Conservation (phyloP, 2,888 invertebrate genomes). For the Cephus rjabovi region DNA sequence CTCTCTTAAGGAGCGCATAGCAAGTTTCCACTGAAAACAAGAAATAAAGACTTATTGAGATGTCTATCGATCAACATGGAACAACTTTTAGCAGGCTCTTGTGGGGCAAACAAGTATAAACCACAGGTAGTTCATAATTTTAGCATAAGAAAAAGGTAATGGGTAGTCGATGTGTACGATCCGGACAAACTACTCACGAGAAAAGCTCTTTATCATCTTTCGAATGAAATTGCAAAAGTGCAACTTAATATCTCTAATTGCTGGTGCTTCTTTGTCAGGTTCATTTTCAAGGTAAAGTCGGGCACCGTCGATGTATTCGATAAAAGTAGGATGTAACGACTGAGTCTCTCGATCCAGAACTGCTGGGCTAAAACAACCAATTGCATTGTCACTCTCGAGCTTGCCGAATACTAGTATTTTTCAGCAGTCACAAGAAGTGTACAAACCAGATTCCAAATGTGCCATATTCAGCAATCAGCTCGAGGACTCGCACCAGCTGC, state of each 20-base stretch:
- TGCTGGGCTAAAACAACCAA: conserved; percentile 73
- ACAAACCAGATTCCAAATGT: conserved; percentile 79
- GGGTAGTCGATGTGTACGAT: too few species aligned
- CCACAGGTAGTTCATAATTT: not conserved
- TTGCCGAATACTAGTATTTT: too few species aligned
- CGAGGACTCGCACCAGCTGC: conserved; percentile 90
- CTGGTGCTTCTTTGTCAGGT: conserved; percentile 90
- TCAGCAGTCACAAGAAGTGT: not conserved
- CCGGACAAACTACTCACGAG: conserved; percentile 73
- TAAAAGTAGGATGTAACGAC: conserved; percentile 85
- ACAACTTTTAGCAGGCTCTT: too few species aligned
- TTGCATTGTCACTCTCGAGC: conserved; percentile 1
- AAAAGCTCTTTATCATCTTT: conserved; percentile 93
- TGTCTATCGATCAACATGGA: too few species aligned
- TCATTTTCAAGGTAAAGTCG: conserved; percentile 92
- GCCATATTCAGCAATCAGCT: conserved; percentile 91
- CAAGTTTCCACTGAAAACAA: conserved; percentile 84
- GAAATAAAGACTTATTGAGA: conserved; percentile 4
- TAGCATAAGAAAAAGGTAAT: not conserved
- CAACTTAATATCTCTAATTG: conserved; percentile 88
- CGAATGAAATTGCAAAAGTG: conserved; percentile 95
- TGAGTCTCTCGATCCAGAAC: conserved; percentile 87
- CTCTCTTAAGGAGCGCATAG: conserved; percentile 86
- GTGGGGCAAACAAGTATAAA: too few species aligned
- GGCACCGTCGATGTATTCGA: conserved; percentile 96